Base-by-base conservation (phyloP, 1,140 invertebrate genomes). In the Lasaia peninsularis region DNA sequence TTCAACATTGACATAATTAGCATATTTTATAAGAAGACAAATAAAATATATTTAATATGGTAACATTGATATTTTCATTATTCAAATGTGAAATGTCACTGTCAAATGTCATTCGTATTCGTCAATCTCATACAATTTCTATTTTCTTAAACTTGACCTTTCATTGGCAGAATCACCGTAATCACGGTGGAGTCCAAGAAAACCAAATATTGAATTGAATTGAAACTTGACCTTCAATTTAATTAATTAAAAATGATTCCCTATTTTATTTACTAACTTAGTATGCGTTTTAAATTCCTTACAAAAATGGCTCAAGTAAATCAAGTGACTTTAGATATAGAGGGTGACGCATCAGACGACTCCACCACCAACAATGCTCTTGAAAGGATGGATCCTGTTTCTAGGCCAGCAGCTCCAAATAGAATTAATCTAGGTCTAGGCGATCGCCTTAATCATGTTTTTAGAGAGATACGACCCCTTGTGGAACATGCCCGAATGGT, bases 401-500 rank as follows among this genome's bases (percentile, higher is more conserved):
- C 80, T n/a, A 80, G 85, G 56, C 70, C 70, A 56, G 21, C 69
- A 44, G 63, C 60, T 52, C 44, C 65, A 18, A 81, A 75, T 58
- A 80, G 82, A 63, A 80, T 58, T 61, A 81, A 80, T 62, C 33
- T 85, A 54, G 80, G 83, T 14, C 69, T 88, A 24, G 84, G 86
- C 16, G 86, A 88, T 56, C 77, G 84, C 11, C 65, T 88, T 14
- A 86, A 85, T 61, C 83, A 65, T 72, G 84, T 88, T 11, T 82
- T 88, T 51, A 80, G 84, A 65, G 86, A 88, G 67, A 87, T 88
- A 12, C 70, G 86, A 54, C 86, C 84, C 4, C 63, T 88, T 0
- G 86, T 88, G 2, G 86, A 87, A 74, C 75, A 88, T 67, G 84
- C 86, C 1, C 72, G 86, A 53, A 86, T 86, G 82, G 86, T 88